phyloP scores from a whole-genome alignment of 2,113 vertebrate species.

The Calypte anna region DNA sequence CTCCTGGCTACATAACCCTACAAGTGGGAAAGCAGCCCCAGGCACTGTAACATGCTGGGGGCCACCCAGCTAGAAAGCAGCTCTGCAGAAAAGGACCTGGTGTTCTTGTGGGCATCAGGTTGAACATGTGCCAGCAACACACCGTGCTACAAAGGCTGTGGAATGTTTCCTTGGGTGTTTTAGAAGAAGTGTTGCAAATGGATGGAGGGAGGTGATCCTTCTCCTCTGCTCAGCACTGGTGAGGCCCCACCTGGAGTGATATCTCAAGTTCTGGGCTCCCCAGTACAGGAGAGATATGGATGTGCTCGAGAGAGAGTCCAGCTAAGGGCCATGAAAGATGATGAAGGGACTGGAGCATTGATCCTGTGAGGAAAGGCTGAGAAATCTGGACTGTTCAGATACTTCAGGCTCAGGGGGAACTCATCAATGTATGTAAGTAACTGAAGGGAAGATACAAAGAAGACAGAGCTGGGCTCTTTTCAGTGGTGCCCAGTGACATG shows the following conservation, averaged over 20 bases:
- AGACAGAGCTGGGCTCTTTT: neutral
- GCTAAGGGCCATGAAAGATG: accelerated
- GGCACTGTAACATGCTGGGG: neutral
- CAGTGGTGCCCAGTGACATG: neutral
- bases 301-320: neutral
- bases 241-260: neutral
- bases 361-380: neutral
- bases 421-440: neutral
- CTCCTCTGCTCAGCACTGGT: neutral
- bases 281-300: neutral
- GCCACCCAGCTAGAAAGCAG: neutral
- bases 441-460: neutral
- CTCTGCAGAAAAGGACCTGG: neutral
- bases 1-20: neutral
- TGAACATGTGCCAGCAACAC: neutral
- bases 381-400: neutral
- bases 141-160: neutral
- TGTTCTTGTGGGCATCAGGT: neutral
- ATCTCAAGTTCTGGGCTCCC: neutral
- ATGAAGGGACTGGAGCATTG: neutral
- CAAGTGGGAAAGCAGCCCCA: neutral
- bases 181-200: neutral
- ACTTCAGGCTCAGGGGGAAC: neutral
- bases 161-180: neutral
- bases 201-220: neutral